Conservation (phyloP, 92 coral and sea anemone species). For the Porites cylindrica region DNA sequence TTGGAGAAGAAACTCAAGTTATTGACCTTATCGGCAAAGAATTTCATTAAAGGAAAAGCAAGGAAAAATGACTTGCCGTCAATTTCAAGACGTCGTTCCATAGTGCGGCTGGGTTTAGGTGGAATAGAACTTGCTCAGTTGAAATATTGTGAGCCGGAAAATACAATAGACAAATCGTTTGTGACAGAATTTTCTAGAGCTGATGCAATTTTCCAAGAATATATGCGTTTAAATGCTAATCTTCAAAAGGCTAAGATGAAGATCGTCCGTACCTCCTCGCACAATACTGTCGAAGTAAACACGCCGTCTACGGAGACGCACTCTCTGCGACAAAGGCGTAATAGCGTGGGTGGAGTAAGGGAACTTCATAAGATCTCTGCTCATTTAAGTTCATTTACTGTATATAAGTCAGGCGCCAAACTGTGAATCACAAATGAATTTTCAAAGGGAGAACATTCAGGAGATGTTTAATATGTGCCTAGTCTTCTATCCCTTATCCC, state of each 20-base stretch:
- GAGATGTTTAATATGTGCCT: too few relatives aligned
- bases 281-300: constrained; percentile 31
- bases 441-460: not conserved
- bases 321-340: constrained; percentile 38
- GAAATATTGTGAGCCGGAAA: constrained; percentile 52
- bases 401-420: constrained; percentile 72
- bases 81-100: constrained; percentile 70
- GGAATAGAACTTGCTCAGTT: constrained; percentile 88
- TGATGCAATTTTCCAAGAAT: constrained; percentile 87
- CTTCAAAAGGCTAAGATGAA: constrained; percentile 70
- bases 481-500: too few relatives aligned
- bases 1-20: constrained; percentile 84
- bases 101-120: constrained; percentile 82
- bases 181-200: constrained; percentile 69
- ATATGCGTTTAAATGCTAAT: constrained; percentile 77
- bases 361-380: constrained; percentile 46
- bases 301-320: constrained; percentile 30
- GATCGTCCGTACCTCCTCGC: constrained; percentile 73
- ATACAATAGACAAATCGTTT: constrained; percentile 55
- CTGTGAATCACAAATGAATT: not conserved
- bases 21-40: constrained; percentile 84
- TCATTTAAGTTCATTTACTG: constrained; percentile 29
- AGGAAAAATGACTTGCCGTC: constrained; percentile 55
- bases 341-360: constrained; percentile 48
- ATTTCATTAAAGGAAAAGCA: constrained; percentile 83